phyloP scores from a whole-genome alignment of 1,140 invertebrate species.

The Zaprionus ornatus region DNA sequence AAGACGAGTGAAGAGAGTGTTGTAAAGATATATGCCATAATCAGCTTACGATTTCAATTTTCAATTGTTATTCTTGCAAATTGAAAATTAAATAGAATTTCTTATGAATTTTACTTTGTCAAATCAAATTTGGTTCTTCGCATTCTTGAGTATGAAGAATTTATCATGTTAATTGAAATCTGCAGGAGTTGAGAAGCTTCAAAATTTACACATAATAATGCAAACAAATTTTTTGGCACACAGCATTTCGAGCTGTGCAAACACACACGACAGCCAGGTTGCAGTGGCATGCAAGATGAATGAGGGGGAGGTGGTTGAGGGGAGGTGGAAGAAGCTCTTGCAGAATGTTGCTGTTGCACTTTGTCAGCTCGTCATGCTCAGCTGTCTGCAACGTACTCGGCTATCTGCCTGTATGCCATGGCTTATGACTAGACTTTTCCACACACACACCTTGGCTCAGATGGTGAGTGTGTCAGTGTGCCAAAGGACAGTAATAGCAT shows the following conservation, averaged over 20 bases:
- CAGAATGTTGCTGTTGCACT: slow-evolving; percentile 61
- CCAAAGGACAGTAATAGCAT: slow-evolving; percentile 57
- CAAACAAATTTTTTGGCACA: slow-evolving; percentile 18
- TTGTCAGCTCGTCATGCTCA: slow-evolving; percentile 78
- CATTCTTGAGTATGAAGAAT: background rate
- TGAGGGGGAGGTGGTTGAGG: background rate
- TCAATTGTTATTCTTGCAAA: background rate
- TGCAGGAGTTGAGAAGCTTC: background rate
- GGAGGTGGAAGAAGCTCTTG: background rate
- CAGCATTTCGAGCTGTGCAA: slow-evolving; percentile 49
- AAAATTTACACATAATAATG: slow-evolving; percentile 31
- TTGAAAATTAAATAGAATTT: slow-evolving; percentile 6
- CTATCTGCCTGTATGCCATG: slow-evolving; percentile 55
- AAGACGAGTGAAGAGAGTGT: background rate
- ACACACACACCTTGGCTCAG: slow-evolving; percentile 5
- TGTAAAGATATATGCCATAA: background rate
- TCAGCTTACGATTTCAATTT: background rate
- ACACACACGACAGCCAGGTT: slow-evolving; percentile 5
- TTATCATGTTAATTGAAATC: slow-evolving; percentile 7
- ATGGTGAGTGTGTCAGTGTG: slow-evolving; percentile 67
- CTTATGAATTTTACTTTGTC: background rate
- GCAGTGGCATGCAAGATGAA: background rate
- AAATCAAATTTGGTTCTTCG: background rate
- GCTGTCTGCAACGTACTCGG: slow-evolving; percentile 68
- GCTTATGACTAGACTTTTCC: slow-evolving; percentile 47